Conservation (phyloP, 2,797 vertebrate species). For the Hemibagrus guttatus region DNA sequence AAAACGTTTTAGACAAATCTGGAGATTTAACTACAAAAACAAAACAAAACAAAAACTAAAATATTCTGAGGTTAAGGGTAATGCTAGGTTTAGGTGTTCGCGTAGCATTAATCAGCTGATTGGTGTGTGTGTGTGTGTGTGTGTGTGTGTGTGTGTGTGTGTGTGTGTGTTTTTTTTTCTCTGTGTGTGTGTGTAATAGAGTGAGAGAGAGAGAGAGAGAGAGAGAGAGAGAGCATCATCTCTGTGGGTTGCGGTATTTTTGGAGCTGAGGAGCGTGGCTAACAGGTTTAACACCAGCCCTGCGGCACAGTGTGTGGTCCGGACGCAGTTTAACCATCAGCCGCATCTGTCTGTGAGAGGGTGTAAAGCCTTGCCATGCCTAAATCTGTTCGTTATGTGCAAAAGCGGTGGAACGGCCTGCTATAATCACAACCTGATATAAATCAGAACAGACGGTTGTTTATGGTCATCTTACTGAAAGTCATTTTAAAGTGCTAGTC, state of each 20-base stretch:
- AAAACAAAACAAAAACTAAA: background rate
- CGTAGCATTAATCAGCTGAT: background rate
- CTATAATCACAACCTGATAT: conserved; percentile 15
- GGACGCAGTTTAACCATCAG: conserved; percentile 32
- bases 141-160: background rate
- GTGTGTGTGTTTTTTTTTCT: background rate
- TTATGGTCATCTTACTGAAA: background rate
- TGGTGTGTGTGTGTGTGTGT: background rate
- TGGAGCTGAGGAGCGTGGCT: conserved; percentile 65
- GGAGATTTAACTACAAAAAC: background rate
- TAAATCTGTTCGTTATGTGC: conserved; percentile 42
- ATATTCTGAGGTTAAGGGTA: background rate
- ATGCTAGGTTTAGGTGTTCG: background rate
- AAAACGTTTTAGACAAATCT: background rate
- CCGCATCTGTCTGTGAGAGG: conserved; percentile 23
- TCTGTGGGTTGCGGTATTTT: conserved; percentile 64
- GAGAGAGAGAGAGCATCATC: conserved; percentile 12
- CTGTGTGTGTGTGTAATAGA: background rate
- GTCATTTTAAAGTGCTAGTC: background rate
- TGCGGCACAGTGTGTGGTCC: conserved; percentile 61
- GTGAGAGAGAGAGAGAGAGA: background rate
- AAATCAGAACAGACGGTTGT: conserved; percentile 2
- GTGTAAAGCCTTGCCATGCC: conserved; percentile 29
- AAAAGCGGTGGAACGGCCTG: conserved; percentile 14
- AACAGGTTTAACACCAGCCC: conserved; percentile 64